Conservation (phyloP, 2,888 invertebrate species). For the Ormyrus pomaceus region DNA sequence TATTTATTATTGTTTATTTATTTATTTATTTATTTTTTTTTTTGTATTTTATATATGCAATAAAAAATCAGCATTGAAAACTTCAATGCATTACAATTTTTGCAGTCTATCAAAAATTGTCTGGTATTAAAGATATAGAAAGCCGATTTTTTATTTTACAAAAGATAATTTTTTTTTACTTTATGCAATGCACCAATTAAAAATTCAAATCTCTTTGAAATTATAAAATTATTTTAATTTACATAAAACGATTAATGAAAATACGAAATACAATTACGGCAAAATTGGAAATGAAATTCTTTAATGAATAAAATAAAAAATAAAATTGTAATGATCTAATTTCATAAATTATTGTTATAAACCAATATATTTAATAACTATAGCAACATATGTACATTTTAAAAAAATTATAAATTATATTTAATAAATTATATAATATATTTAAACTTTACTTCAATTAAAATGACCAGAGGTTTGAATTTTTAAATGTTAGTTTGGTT, state of each 20-base stretch:
- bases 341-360: neutral
- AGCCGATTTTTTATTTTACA: slow-evolving; percentile 15
- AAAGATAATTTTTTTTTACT: neutral
- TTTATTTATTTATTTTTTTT: neutral
- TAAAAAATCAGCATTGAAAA: slow-evolving; percentile 6
- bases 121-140: neutral
- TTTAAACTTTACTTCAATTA: no score
- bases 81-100: neutral
- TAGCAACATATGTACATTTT: no score
- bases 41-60: neutral
- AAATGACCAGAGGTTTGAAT: neutral
- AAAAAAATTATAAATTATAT: no score
- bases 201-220: neutral
- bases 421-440: no score
- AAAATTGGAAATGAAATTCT: no score
- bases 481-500: neutral
- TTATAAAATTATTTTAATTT: slow-evolving; percentile 10
- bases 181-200: neutral
- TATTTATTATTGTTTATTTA: neutral
- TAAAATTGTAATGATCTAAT: neutral
- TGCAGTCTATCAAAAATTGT: neutral
- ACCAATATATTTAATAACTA: neutral
- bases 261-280: no score
- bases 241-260: neutral
- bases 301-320: neutral